Base-by-base conservation (phyloP, 1,140 invertebrate genomes). In the Eubasilissa regina region DNA sequence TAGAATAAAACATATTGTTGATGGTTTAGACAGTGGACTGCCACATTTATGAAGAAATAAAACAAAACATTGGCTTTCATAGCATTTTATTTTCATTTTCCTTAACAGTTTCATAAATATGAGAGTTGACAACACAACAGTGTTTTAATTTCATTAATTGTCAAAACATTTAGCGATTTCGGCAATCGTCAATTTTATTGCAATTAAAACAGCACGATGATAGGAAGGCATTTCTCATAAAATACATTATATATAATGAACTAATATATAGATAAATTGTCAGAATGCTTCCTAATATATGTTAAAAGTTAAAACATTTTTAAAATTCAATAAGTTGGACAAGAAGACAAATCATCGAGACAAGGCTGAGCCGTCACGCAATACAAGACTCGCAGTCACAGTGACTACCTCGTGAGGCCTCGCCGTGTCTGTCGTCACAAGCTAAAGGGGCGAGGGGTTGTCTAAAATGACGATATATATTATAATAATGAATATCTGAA, bases 81-180 rank as follows among this genome's bases (percentile, higher is more conserved):
- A 83, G 81, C 81, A 79, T 76, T 83, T 83, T 83, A 83, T 80
- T 83, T 78, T 51, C 78, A 80, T 83, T 83, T 82, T 80, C 79
- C 81, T 83, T 83, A 84, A 86, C 86, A 83, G 86, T 88, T 85
- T 87, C 83, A 87, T 87, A 87, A 93, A 94, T 86, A 88, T 92
- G 81, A 90, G 90, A 66, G 90, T 92, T 60, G 91, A 92, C 85
- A 91, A 91, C 68, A 90, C 89, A 43, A 90, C 90, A 80, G 81
- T 83, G 81, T 83, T 83, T 35, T 80, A 83, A 83, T 83, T 83
- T 80, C 47, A 80, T 82, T 80, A 80, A 83, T 79, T 74, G 81
- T 83, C 81, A 80, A 83, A 83, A 80, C 76, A 80, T 83, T 80
- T 80, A 83, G 81, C 81, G 55, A 80, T 80, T 47, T 82, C 76